Evolutionary conservation across 2,888 invertebrate genomes (phyloP), one percentile per base, ranked within the genome.

Genomic region (Pardosa pseudoannulata): DNA sequence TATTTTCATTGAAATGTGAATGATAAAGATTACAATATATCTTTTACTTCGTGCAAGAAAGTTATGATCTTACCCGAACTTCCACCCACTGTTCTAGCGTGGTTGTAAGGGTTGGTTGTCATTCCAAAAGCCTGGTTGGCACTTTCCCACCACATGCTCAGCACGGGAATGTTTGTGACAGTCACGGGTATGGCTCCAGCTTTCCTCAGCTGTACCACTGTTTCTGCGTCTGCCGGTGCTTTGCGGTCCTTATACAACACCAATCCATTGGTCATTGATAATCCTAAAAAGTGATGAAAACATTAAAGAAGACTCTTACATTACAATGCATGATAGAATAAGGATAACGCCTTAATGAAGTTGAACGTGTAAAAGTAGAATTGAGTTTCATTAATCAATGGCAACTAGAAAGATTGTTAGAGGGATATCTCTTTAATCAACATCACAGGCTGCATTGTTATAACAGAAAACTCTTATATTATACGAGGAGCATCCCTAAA

Each of bases 51-150:
- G 46, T 9, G 16, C 16, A 46, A 46, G 16, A 46, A 9, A 16
- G 2, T 46, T 46, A 11, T 6, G 9, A 36, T 16, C 13, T 96
- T 96, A 39, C 97, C 97, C 0, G 97, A 96, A 36, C 97, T 97
- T 2, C 98, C 98, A 0, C 97, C 98, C 0, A 95, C 93, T 87
- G 93, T 96, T 89, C 95, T 93, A 0, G 93, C 93, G 1, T 94
- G 93, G 90, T 96, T 94, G 91, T 96, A 96, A 0, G 98, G 97
- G 92, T 98, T 98, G 89, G 93, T 93, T 0, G 96, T 95, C 46
- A 94, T 92, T 0, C 97, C 97, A 41, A 94, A 94, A 0, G 96
- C 92, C 71, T 94, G 93, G 91, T 96, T 97, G 70, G 93, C 94
- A 13, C 95, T 95, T 92, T 98, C 97, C 94, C 95, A 96, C 91